Evolutionary conservation across 2,797 vertebrate species (phyloP), one percentile per base, ranked within the genome.

Genomic region (Myripristis murdjan): DNA sequence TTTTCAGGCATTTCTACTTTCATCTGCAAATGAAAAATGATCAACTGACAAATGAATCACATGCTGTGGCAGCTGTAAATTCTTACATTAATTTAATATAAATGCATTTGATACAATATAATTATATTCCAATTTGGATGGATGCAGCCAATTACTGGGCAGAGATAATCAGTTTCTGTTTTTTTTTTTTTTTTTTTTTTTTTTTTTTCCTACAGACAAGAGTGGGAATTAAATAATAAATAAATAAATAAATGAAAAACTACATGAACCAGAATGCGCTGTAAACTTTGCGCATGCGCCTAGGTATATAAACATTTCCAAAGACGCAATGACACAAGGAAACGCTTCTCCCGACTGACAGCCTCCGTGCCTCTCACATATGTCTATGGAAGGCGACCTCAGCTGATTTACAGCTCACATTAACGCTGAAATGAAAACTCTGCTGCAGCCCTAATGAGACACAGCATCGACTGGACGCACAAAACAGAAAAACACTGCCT

Each of bases 1-100:
- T 92, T 74, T 72, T 73, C 52, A 77, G 58, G 79, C 86, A 92
- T 92, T 81, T 54, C 83, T 86, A 54, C 65, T 77, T 83, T 89
- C 63, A 90, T 69, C 92, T 94, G 65, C 2, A 46, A 24, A 8
- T 18, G 12, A 39, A 64, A 67, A 18, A 65, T 53, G 1, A 76
- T 18, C 2, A 54, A 39, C 6, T 6, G 4, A 56, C 22, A 60
- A 60, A 51, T 2, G 37, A 9, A 7, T 2, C 1, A 66, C 22
- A 49, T 0, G 60, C 31, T 43, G 16, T 5, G 35, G 23, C 1
- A 5, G 28, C 23, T 68, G 16, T 43, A 24, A 41, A 52, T 57
- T 24, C 44, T 23, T 6, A 44, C 16, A 49, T 5, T 31, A 6
- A 31, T 6, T 2, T 31, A 31, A 31, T 31, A 31, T 6, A 5